Percentiles rank a stretch among this genome's conserved stretches.
phyloP scores from a whole-genome alignment of 1,140 invertebrate genomes.

The Pogonognathellus flavescens region DNA sequence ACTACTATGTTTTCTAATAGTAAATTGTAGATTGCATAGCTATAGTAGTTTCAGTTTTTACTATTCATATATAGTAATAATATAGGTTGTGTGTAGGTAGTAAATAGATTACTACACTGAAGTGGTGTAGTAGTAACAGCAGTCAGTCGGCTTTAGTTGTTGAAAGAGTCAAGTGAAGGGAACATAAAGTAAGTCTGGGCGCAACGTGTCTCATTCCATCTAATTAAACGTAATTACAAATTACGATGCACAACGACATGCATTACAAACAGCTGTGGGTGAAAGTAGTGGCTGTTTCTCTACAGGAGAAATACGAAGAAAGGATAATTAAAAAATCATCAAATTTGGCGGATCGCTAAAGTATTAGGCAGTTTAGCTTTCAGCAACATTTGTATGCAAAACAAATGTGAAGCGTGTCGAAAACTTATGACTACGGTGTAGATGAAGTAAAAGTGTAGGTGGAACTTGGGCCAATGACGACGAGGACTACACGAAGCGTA shows the following conservation, averaged over 20 bases:
- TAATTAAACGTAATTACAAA: conserved; percentile 51
- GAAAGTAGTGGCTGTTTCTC: conserved; percentile 43
- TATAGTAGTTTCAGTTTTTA: too few relatives aligned
- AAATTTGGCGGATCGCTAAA: conserved; percentile 44
- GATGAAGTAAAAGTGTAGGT: neutral
- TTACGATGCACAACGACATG: conserved; percentile 46
- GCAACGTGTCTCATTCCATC: conserved; percentile 41
- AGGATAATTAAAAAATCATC: conserved; percentile 50
- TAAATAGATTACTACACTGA: neutral
- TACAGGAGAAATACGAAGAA: conserved; percentile 15
- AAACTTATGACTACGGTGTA: conserved; percentile 22
- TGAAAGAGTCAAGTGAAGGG: conserved; percentile 18
- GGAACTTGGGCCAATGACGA: neutral
- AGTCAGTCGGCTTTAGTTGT: neutral
- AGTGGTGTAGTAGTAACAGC: neutral
- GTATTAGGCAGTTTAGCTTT: conserved; percentile 45
- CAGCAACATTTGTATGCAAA: conserved; percentile 50
- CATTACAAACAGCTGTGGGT: conserved; percentile 44
- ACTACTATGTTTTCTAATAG: too few relatives aligned
- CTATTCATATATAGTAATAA: neutral
- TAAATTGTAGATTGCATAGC: too few relatives aligned
- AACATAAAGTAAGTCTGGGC: conserved; percentile 12
- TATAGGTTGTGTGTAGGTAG: neutral
- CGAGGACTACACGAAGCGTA: neutral
- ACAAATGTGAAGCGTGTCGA: conserved; percentile 31